Evolutionary conservation across 2,113 vertebrate species (phyloP).

Genomic region (Oxyura jamaicensis): DNA sequence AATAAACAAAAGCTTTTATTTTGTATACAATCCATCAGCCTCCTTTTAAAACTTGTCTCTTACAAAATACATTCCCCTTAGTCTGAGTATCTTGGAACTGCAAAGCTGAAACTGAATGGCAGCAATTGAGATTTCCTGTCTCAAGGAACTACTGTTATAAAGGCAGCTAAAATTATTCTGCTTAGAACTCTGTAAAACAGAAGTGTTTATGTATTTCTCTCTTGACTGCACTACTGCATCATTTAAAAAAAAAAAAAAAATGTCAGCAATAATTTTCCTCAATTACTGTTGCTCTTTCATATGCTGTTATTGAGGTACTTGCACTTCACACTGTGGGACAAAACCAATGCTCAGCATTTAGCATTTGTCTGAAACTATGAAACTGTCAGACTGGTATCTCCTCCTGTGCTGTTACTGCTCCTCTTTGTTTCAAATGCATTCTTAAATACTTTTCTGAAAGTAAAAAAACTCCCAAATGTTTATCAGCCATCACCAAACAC

Average conservation of each 20-base stretch:
- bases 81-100: not conserved
- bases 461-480: not conserved
- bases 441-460: conserved; percentile 12
- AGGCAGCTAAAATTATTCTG: not conserved
- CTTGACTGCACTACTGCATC: not conserved
- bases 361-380: not conserved
- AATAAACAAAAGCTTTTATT: not conserved
- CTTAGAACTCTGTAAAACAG: not conserved
- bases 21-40: not conserved
- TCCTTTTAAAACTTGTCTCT: not conserved
- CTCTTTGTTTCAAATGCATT: not conserved
- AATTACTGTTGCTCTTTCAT: not conserved
- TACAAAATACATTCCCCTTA: not conserved
- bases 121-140: not conserved
- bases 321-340: not conserved
- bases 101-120: not conserved
- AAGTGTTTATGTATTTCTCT: not conserved
- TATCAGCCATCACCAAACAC: not conserved
- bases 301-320: not conserved
- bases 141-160: not conserved
- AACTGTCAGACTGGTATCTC: not conserved
- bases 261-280: not conserved
- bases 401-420: not conserved
- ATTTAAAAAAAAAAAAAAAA: not conserved
- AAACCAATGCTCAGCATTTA: not conserved